Base-by-base conservation (phyloP, 2,797 vertebrate genomes). In the Gymnoscopelus microlampas region DNA sequence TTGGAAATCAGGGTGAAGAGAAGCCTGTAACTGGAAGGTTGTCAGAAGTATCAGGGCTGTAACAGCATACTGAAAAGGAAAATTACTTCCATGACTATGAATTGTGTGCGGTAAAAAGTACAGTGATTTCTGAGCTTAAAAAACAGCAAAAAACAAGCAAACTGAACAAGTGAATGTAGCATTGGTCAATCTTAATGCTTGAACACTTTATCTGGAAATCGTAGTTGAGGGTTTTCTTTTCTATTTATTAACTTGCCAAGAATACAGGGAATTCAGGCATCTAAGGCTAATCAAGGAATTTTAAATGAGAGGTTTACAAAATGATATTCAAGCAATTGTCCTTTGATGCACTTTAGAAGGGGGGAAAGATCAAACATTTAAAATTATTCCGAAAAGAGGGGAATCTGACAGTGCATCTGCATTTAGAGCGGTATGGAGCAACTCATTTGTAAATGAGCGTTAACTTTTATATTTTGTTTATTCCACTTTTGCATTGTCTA, bases 401-500 rank as follows among this genome's bases (percentile, higher is more conserved):
- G 13, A 63, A 70, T 78, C 35, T 32, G 63, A 47, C 49, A 51
- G 50, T 55, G 54, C 61, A 60, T 79, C 79, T 79, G 63, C 69
- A 70, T 84, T 76, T 44, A 1, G 44, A 73, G 56, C 56, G 24
- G 39, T 50, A 60, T 58, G 6, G 68, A 71, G 71, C 4, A 15
- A 58, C 68, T 61, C 47, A 15, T 60, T 57, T 53, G 11, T 29
- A 7, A 50, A 12, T 68, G 63, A 75, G 24, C 44, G 49, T 23
- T 65, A 2, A 63, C 68, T 54, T 76, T 68, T 76, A 50, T 59
- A 15, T 80, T 70, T 61, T 60, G 24, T 86, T 78, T 90, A 81
- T 91, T 90, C 82, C 81, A 79, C 23, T 60, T 19, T 66, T 70
- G 76, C 63, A 63, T 85, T 66, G 65, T 70, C 50, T 92, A 93